Percentiles rank a stretch among this genome's conserved stretches.
Conservation (phyloP, 2,888 invertebrate genomes). For the Physocephala rufipes region DNA sequence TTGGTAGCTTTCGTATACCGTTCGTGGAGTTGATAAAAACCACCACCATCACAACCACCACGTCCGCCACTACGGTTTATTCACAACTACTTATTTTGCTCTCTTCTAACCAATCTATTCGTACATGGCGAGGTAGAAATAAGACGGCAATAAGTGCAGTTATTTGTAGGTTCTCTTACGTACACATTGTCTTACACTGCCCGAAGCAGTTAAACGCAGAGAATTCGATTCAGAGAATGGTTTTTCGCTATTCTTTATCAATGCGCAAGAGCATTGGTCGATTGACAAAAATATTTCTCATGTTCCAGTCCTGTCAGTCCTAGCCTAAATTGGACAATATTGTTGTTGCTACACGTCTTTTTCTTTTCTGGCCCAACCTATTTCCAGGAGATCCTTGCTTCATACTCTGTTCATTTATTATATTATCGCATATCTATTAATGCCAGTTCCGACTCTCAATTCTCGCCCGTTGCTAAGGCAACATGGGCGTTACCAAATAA, state of each 20-base stretch:
- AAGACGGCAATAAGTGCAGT: conserved; percentile 38
- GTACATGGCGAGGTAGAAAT: not conserved
- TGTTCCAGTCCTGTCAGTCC: no score
- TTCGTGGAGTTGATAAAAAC: not conserved
- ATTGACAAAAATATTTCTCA: no score
- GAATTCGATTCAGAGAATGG: conserved; percentile 32
- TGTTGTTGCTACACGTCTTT: conserved; percentile 21
- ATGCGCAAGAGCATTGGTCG: conserved; percentile 58
- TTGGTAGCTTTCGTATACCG: not conserved
- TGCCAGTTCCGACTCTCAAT: conserved; percentile 14
- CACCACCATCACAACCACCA: not conserved
- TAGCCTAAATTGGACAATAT: conserved; percentile 16
- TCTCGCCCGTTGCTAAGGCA: conserved; percentile 51
- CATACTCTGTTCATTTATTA: no score
- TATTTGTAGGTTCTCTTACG: conserved; percentile 53
- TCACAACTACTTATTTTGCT: conserved; percentile 10
- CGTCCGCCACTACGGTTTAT: conserved; percentile 19
- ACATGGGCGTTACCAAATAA: conserved; percentile 47
- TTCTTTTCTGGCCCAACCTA: no score
- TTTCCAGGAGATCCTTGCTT: conserved; percentile 14
- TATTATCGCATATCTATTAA: not conserved
- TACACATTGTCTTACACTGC: conserved; percentile 49
- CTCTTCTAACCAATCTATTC: conserved; percentile 34
- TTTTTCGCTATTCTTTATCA: conserved; percentile 34
- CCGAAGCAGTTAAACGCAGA: not conserved